Conservation (phyloP, 2,888 invertebrate genomes). For the Plagodis dolabraria region DNA sequence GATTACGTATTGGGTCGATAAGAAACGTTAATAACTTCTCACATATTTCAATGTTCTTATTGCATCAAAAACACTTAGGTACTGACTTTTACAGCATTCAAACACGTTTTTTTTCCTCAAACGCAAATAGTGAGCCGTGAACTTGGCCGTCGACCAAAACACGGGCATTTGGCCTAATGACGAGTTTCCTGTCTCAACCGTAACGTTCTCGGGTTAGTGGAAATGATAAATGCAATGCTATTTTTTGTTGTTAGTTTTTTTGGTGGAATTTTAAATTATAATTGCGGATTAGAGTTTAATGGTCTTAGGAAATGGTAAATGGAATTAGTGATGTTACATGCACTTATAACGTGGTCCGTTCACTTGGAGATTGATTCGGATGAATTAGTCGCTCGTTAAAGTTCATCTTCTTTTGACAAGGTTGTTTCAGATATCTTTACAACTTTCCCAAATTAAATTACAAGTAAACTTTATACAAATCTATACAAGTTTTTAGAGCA, state of each 20-base stretch:
- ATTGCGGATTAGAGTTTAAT: conserved; percentile 5
- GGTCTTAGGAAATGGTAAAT: conserved; percentile 2
- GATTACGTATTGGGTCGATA: too few relatives aligned
- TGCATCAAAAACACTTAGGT: background rate
- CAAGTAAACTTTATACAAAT: too few relatives aligned
- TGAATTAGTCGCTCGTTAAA: too few relatives aligned
- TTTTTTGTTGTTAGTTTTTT: conserved; percentile 32
- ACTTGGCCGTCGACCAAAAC: conserved; percentile 68
- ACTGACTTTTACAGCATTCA: background rate
- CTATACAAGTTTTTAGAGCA: too few relatives aligned
- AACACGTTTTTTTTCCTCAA: conserved; percentile 20
- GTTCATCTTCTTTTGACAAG: too few relatives aligned
- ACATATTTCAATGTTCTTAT: too few relatives aligned
- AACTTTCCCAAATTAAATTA: too few relatives aligned
- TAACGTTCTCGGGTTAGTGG: conserved; percentile 20
- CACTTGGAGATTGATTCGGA: too few relatives aligned
- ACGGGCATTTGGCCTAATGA: conserved; percentile 70
- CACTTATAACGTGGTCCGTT: too few relatives aligned
- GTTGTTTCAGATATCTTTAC: too few relatives aligned
- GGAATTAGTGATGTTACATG: background rate
- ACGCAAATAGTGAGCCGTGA: conserved; percentile 47
- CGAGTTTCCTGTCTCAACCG: conserved; percentile 63
- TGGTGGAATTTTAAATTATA: conserved; percentile 6
- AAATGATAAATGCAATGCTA: conserved; percentile 49
- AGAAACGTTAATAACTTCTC: too few relatives aligned